phyloP scores from a whole-genome alignment of 1,140 invertebrate species.

The Dinothrombium tinctorium region DNA sequence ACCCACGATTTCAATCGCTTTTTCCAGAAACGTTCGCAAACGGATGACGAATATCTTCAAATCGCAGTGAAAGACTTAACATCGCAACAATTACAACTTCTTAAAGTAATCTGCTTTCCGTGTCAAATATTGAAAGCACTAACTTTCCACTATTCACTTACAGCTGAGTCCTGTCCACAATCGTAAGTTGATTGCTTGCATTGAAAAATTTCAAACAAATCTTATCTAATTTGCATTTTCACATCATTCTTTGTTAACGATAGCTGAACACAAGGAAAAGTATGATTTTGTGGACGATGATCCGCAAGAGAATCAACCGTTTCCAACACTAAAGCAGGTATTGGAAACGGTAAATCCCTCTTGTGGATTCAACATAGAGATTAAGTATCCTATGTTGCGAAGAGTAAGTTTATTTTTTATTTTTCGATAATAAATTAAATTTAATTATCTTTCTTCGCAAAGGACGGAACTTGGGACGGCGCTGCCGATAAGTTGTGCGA shows the following conservation, averaged over 20 bases:
- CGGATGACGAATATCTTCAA: not conserved
- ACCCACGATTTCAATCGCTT: too few relatives aligned
- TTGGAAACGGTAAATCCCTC: conserved; percentile 45
- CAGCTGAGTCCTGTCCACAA: not conserved
- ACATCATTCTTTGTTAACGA: not conserved
- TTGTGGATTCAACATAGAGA: conserved; percentile 81
- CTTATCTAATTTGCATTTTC: not conserved
- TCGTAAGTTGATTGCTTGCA: too few relatives aligned
- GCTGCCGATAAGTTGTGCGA: conserved; percentile 43
- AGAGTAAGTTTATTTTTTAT: too few relatives aligned
- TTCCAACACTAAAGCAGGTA: conserved; percentile 57
- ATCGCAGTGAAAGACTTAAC: conserved; percentile 59
- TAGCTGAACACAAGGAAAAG: not conserved
- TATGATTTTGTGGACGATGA: conserved; percentile 19
- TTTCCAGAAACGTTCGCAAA: too few relatives aligned
- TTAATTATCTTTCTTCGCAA: too few relatives aligned
- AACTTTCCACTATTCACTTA: too few relatives aligned
- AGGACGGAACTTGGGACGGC: conserved; percentile 3
- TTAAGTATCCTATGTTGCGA: conserved; percentile 80
- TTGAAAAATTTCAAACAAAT: too few relatives aligned
- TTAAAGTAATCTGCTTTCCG: too few relatives aligned
- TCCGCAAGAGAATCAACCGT: conserved; percentile 56
- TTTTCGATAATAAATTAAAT: too few relatives aligned
- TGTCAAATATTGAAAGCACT: too few relatives aligned
- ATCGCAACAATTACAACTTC: conserved; percentile 55